Conservation (phyloP, 2,888 invertebrate species). For the Lasius platythorax region DNA sequence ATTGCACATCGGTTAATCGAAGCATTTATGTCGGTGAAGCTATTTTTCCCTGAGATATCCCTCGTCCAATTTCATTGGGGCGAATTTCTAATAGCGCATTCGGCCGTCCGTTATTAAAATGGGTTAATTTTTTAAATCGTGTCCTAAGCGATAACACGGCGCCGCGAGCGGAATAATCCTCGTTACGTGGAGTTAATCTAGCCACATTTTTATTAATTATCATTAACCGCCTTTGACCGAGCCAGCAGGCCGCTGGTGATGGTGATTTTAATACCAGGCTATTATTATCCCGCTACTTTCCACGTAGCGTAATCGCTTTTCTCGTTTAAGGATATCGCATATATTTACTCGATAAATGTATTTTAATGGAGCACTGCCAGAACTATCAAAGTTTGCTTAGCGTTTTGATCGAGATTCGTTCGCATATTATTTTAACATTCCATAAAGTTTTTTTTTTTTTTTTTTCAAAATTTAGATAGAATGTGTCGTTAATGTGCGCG, state of each 20-base stretch:
- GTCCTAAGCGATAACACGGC: constrained; percentile 70
- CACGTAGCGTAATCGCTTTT: constrained; percentile 57
- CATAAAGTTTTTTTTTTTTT: not conserved
- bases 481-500: not conserved
- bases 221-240: constrained; percentile 60
- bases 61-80: constrained; percentile 62
- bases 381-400: not conserved
- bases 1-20: not conserved
- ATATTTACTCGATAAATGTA: constrained; percentile 17
- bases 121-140: constrained; percentile 77
- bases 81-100: constrained; percentile 62
- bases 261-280: constrained; percentile 63
- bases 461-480: not conserved
- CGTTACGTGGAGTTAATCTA: constrained; percentile 65
- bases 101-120: constrained; percentile 69
- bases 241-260: not conserved
- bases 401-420: not conserved
- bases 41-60: not conserved
- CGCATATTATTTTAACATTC: not conserved
- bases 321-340: constrained; percentile 2
- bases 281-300: constrained; percentile 62
- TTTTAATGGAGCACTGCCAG: not conserved
- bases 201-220: constrained; percentile 74
- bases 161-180: constrained; percentile 70
- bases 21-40: constrained; percentile 11